phyloP scores from a whole-genome alignment of 2,113 vertebrate genomes.

The Calyptomena viridis region DNA sequence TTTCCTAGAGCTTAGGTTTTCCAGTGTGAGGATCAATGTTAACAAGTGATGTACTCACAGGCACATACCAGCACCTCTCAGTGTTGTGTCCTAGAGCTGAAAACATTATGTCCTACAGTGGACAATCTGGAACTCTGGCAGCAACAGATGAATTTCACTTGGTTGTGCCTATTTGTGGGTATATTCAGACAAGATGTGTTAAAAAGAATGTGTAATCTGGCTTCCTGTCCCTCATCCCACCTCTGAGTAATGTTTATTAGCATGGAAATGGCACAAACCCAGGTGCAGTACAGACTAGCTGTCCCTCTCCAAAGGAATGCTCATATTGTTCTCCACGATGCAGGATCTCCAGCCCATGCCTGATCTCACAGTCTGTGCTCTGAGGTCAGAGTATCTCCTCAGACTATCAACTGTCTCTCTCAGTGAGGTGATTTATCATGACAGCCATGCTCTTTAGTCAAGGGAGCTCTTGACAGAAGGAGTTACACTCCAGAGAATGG shows the following conservation, averaged over 20 bases:
- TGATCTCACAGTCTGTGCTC: not conserved
- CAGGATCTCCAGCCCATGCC: not conserved
- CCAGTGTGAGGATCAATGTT: not conserved
- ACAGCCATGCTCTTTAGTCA: not conserved
- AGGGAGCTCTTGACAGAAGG: not conserved
- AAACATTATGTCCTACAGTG: rapidly evolving
- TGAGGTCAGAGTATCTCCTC: not conserved
- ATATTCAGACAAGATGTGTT: not conserved
- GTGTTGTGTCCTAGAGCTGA: not conserved
- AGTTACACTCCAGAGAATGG: not conserved
- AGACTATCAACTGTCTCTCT: not conserved
- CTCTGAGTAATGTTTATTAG: not conserved
- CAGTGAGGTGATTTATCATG: not conserved
- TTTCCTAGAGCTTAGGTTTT: not conserved
- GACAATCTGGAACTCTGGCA: not conserved
- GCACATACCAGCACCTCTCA: not conserved
- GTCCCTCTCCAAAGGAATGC: not conserved
- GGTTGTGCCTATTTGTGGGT: not conserved
- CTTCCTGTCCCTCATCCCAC: not conserved
- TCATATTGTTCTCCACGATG: not conserved
- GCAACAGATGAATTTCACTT: not conserved
- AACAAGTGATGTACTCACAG: not conserved
- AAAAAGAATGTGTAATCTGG: not conserved
- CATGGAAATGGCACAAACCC: not conserved
- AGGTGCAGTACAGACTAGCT: not conserved